A percentile compares a stretch with the other conserved stretches of the same genome.
Conservation (phyloP, 2,888 invertebrate species). For the Melanchra persicariae region DNA sequence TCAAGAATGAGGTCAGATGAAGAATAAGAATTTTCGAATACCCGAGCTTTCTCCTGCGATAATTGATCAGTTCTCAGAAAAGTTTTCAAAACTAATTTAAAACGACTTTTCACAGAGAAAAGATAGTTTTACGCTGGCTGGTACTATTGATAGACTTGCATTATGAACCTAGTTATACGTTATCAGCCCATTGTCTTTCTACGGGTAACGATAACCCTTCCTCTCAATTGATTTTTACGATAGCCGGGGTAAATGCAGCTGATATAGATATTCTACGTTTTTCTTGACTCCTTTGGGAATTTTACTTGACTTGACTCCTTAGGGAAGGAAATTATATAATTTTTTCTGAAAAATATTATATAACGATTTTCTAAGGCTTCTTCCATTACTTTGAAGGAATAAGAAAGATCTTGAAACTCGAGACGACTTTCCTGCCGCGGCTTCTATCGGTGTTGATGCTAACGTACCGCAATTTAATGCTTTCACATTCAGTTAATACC, state of each 20-base stretch:
- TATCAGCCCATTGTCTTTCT: slow-evolving; percentile 49
- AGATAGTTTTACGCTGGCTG: slow-evolving; percentile 1
- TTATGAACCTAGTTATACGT: slow-evolving; percentile 35
- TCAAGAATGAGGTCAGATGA: not conserved
- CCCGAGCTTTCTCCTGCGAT: not conserved
- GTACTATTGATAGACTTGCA: slow-evolving; percentile 33
- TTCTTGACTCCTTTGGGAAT: slow-evolving; percentile 18
- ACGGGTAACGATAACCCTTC: slow-evolving; percentile 47
- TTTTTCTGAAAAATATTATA: not conserved
- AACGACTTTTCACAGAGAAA: slow-evolving; percentile 1
- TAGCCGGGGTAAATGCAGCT: slow-evolving; percentile 54
- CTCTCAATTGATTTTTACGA: slow-evolving; percentile 54
- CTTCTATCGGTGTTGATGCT: slow-evolving; percentile 32
- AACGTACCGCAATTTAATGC: slow-evolving; percentile 11
- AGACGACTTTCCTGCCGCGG: slow-evolving; percentile 23
- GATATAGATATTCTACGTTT: slow-evolving; percentile 40
- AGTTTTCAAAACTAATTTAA: not conserved
- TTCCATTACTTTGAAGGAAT: slow-evolving; percentile 31
- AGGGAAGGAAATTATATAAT: slow-evolving; percentile 12
- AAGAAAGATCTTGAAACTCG: slow-evolving; percentile 40
- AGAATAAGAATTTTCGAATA: not conserved
- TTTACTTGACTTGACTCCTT: slow-evolving; percentile 8
- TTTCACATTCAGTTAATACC: slow-evolving; percentile 5
- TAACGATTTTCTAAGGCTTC: slow-evolving; percentile 20
- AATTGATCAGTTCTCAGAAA: slow-evolving; percentile 4